Evolutionary conservation across 1,140 invertebrate species (phyloP), one percentile per base, ranked within the genome.

Genomic region (Cepaea nemoralis): DNA sequence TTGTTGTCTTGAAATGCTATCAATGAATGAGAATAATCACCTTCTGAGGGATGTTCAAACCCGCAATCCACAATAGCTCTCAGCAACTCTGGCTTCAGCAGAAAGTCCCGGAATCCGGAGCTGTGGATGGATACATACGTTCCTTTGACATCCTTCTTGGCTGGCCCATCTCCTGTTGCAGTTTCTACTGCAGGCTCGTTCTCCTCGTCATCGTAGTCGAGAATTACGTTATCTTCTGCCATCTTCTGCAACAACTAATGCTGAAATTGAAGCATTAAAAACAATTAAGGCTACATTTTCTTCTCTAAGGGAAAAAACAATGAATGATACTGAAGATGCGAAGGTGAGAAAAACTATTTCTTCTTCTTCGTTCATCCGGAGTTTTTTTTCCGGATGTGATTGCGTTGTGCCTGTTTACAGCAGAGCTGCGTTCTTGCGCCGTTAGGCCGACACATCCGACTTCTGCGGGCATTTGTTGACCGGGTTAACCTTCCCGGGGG

Each of bases 11-110:
- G n/a, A n/a, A n/a, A n/a, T n/a, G n/a, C n/a, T n/a, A n/a, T n/a
- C n/a, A 48, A 48, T 19, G 33, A 3, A 63, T 2, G 27, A 31
- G 59, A 63, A 63, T 31, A 63, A 31, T 2, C 73, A 97, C 96
- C 97, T 96, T 99, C 98, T 31, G 98, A 99, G 76, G 98, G 98
- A 95, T 99, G 98, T 91, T 99, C 98, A 93, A 99, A 99, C 90
- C 98, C 98, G 92, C 98, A 99, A 91, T 99, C 98, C 73, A 99
- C 97, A 91, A 99, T 99, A 40, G 98, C 97, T 88, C 98, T 93
- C 70, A 99, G 93, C 87, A 99, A 96, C 94, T 99, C 98, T 24
- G 98, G 98, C 93, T 99, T 99, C 22, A 99, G 92, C 45, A 99
- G 93, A 88, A 99, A 99, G 87, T 93, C 93, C 84, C 93, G 90